Evolutionary conservation across 2,797 vertebrate species (phyloP).

Genomic region (Apogon hyalosoma): DNA sequence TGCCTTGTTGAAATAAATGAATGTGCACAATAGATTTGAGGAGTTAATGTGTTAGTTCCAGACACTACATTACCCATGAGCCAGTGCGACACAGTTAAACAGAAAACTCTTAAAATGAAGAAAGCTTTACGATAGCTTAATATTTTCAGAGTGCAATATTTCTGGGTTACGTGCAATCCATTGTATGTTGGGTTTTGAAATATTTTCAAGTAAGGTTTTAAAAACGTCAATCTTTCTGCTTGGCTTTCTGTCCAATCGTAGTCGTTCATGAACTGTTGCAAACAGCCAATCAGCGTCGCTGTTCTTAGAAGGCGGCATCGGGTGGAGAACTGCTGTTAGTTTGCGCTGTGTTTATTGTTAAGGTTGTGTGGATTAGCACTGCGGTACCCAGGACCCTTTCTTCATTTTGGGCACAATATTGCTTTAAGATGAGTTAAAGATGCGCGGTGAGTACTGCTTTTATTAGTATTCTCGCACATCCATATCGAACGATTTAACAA

Average conservation of each 20-base stretch:
- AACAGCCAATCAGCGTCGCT: conserved; percentile 74
- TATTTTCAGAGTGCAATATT: accelerated
- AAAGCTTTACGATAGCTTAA: not conserved
- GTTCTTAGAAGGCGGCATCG: conserved; percentile 83
- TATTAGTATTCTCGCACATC: conserved; percentile 9
- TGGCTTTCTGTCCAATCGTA: conserved; percentile 71
- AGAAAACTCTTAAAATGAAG: accelerated
- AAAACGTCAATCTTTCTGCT: conserved; percentile 50
- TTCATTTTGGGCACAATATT: conserved; percentile 61
- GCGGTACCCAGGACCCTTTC: conserved; percentile 75
- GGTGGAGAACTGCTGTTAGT: conserved; percentile 89
- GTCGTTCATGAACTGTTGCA: conserved; percentile 22
- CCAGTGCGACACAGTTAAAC: conserved; percentile 13
- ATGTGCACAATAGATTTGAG: conserved; percentile 65
- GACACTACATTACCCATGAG: conserved; percentile 79
- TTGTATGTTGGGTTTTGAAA: not conserved
- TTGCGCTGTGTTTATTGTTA: conserved; percentile 90
- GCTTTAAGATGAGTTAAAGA: conserved; percentile 54
- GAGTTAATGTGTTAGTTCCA: no score
- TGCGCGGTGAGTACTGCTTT: conserved; percentile 57
- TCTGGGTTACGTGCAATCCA: accelerated
- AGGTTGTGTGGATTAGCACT: conserved; percentile 94
- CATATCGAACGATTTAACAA: conserved; percentile 23
- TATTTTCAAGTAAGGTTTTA: not conserved
- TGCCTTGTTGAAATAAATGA: conserved; percentile 83